These are phyloP conservation scores for Bubo scandiacus DNA, from an alignment of 2,113 vertebrate species.

Conservation along the genomic window DNA sequence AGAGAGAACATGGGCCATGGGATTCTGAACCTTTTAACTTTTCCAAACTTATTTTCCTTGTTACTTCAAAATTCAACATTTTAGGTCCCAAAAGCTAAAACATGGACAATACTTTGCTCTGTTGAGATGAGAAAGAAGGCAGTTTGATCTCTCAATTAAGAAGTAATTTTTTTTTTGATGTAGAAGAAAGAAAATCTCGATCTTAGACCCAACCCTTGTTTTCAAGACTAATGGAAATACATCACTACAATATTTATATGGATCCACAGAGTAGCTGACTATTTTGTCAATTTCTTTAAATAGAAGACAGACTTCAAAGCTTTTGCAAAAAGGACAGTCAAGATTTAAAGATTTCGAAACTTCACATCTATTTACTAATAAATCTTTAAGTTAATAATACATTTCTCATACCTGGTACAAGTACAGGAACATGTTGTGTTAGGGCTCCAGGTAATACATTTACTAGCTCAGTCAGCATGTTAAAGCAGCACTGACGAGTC, in stretches of 20 bases:
- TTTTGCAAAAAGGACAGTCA: background rate
- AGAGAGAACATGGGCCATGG: background rate
- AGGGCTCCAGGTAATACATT: slow-evolving; percentile 95
- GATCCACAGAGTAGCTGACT: background rate
- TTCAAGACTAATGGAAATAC: background rate
- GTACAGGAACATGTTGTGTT: slow-evolving; percentile 92
- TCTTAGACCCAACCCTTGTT: background rate
- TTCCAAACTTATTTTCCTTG: background rate
- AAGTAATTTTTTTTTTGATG: background rate
- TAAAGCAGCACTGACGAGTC: slow-evolving; percentile 98
- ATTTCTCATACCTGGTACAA: slow-evolving; percentile 89
- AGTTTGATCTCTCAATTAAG: background rate
- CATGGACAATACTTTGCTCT: background rate
- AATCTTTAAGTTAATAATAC: background rate
- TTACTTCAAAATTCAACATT: background rate
- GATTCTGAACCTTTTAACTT: background rate
- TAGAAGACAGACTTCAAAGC: background rate
- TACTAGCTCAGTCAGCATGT: slow-evolving; percentile 97
- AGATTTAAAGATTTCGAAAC: background rate
- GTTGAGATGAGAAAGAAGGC: background rate
- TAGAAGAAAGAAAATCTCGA: background rate
- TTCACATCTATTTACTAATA: background rate
- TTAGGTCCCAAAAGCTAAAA: background rate
- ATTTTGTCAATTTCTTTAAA: background rate
- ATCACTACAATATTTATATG: background rate